phyloP scores from a whole-genome alignment of 2,797 vertebrate genomes.

The Enteromius treurensis region DNA sequence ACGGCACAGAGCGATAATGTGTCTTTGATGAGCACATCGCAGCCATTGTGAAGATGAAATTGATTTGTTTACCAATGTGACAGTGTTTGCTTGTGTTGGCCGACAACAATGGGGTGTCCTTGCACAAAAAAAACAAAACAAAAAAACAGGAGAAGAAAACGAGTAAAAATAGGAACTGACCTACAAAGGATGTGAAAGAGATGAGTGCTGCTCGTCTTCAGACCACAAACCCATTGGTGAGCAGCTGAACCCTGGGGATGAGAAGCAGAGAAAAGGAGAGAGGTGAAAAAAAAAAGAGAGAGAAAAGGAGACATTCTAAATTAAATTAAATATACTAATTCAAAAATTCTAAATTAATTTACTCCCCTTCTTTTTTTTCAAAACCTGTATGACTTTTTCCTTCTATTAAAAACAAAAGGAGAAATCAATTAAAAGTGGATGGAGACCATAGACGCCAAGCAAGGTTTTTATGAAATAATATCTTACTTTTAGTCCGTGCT shows the following conservation, averaged over 20 bases:
- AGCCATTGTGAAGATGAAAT: slow-evolving; percentile 34
- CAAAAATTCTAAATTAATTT: background rate
- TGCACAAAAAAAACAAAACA: background rate
- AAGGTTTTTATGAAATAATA: background rate
- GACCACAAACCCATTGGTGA: slow-evolving; percentile 68
- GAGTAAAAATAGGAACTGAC: slow-evolving; percentile 72
- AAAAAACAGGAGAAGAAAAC: slow-evolving; percentile 1
- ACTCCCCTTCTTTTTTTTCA: background rate
- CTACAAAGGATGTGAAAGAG: slow-evolving; percentile 68
- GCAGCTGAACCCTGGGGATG: slow-evolving; percentile 58
- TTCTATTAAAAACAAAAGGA: background rate
- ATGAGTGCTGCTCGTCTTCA: slow-evolving; percentile 57
- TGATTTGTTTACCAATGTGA: slow-evolving; percentile 47
- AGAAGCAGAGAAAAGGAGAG: slow-evolving; percentile 20
- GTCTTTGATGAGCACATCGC: slow-evolving; percentile 48
- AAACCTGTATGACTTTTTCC: background rate
- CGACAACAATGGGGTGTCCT: slow-evolving; percentile 34
- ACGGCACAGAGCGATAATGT: slow-evolving; percentile 28
- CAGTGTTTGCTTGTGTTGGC: slow-evolving; percentile 23
- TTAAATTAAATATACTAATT: too few relatives aligned
- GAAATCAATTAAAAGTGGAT: background rate
- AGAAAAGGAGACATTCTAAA: background rate
- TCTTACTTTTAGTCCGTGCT: background rate
- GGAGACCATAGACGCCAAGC: background rate
- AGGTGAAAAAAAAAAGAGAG: background rate